Conservation (phyloP, 2,797 vertebrate genomes). For the Chaetophractus vellerosus region DNA sequence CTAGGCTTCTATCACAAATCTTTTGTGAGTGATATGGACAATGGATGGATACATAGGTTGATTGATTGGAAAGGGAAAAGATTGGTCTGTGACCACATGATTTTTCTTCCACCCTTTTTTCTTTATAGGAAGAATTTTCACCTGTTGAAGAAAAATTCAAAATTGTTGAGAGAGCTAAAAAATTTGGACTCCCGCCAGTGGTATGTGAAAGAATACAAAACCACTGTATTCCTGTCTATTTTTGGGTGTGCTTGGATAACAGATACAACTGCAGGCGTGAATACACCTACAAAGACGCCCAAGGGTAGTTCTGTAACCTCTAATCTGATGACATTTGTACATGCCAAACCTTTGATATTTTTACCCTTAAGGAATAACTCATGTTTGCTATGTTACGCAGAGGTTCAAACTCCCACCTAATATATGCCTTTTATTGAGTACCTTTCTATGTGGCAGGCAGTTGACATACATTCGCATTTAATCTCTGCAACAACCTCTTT, state of each 20-base stretch:
- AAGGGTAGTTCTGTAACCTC: neutral
- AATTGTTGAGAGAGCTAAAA: slow-evolving; percentile 98
- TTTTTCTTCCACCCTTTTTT: slow-evolving; percentile 76
- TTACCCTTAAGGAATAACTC: neutral
- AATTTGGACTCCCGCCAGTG: slow-evolving; percentile 99
- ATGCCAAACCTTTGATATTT: neutral
- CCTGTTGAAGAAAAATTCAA: slow-evolving; percentile 98
- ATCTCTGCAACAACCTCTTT: neutral
- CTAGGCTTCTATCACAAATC: neutral
- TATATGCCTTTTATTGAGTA: neutral
- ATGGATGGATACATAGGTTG: neutral
- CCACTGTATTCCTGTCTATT: neutral
- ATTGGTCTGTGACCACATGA: neutral
- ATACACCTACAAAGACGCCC: neutral
- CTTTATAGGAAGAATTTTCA: slow-evolving; percentile 96
- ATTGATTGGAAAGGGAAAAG: slow-evolving; percentile 3
- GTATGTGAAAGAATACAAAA: slow-evolving; percentile 89
- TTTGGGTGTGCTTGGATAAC: neutral
- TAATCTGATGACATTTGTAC: neutral
- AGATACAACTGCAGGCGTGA: neutral
- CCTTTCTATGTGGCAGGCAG: neutral
- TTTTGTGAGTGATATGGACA: neutral
- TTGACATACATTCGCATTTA: neutral
- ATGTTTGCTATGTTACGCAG: neutral
- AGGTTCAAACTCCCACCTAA: neutral